Percentiles rank a stretch among this genome's conserved stretches.
phyloP scores from a whole-genome alignment of 1,140 invertebrate species.

The Phymastichus coffea region DNA sequence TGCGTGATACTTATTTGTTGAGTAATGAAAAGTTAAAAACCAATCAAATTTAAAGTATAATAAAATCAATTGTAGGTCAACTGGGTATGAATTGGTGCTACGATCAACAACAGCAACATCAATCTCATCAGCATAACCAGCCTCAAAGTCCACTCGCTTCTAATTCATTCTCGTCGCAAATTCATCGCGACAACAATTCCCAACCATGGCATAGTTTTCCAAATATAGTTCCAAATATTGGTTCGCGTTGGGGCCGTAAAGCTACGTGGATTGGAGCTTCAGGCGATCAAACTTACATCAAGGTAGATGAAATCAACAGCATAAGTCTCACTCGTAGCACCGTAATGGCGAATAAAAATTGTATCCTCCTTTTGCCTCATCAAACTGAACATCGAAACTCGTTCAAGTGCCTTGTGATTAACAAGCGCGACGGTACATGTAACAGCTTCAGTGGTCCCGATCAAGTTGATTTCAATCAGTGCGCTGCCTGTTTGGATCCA shows the following conservation, averaged over 20 bases:
- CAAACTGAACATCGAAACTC: constrained; percentile 64
- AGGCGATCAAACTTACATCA: constrained; percentile 92
- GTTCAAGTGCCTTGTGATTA: constrained; percentile 83
- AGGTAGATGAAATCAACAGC: constrained; percentile 91
- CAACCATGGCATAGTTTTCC: constrained; percentile 79
- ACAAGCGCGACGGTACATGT: constrained; percentile 80
- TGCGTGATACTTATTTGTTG: constrained; percentile 9
- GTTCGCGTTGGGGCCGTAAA: constrained; percentile 73
- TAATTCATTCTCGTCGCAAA: constrained; percentile 22
- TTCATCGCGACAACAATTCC: constrained; percentile 41
- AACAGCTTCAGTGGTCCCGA: constrained; percentile 75
- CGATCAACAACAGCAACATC: constrained; percentile 30
- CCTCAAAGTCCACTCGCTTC: background rate
- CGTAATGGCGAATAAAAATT: constrained; percentile 84
- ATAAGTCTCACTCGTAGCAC: constrained; percentile 82
- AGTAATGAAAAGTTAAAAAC: background rate
- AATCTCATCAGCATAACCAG: background rate
- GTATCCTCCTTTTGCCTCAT: constrained; percentile 75
- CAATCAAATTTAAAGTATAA: background rate
- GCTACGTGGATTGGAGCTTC: constrained; percentile 93
- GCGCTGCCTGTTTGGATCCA: constrained; percentile 83
- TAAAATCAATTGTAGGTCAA: constrained; percentile 86
- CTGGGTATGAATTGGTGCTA: constrained; percentile 68
- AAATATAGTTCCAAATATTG: constrained; percentile 76
- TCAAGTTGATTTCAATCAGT: constrained; percentile 76